Percentiles rank a stretch among this genome's conserved stretches.
Conservation (phyloP, 1,140 invertebrate species). For the Drosophila serrata region DNA sequence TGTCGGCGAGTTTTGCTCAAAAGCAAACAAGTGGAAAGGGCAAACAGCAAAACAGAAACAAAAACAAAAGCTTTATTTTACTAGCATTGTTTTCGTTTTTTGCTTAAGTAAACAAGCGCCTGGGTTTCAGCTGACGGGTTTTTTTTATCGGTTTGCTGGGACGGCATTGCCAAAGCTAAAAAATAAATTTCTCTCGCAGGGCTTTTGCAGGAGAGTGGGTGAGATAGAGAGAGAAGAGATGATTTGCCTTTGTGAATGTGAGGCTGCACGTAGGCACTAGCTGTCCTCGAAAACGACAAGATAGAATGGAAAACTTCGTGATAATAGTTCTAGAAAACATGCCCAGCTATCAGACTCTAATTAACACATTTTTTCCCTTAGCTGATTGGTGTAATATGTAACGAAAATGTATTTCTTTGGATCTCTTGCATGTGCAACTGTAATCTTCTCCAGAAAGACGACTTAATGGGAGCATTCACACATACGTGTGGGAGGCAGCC, state of each 20-base stretch:
- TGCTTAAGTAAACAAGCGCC: slow-evolving; percentile 47
- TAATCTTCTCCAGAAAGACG: slow-evolving; percentile 28
- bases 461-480: slow-evolving; percentile 21
- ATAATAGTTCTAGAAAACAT: slow-evolving; percentile 22
- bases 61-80: slow-evolving; percentile 33
- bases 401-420: background rate
- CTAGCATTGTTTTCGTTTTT: slow-evolving; percentile 56
- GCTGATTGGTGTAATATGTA: slow-evolving; percentile 18
- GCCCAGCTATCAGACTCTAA: slow-evolving; percentile 26
- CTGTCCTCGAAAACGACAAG: slow-evolving; percentile 38
- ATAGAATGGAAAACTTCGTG: slow-evolving; percentile 25
- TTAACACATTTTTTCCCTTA: slow-evolving; percentile 28
- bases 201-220: slow-evolving; percentile 20
- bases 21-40: slow-evolving; percentile 72
- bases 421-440: slow-evolving; percentile 19
- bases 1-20: slow-evolving; percentile 67
- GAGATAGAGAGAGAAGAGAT: slow-evolving; percentile 19
- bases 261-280: slow-evolving; percentile 45
- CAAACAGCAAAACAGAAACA: slow-evolving; percentile 50
- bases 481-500: slow-evolving; percentile 26
- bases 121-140: slow-evolving; percentile 39
- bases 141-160: slow-evolving; percentile 35
- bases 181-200: slow-evolving; percentile 48
- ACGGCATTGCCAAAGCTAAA: slow-evolving; percentile 67
- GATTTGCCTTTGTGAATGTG: slow-evolving; percentile 19